These are phyloP conservation scores for Aeoliscus strigatus DNA, from an alignment of 2,797 vertebrate genomes.

Conservation along the genomic window DNA sequence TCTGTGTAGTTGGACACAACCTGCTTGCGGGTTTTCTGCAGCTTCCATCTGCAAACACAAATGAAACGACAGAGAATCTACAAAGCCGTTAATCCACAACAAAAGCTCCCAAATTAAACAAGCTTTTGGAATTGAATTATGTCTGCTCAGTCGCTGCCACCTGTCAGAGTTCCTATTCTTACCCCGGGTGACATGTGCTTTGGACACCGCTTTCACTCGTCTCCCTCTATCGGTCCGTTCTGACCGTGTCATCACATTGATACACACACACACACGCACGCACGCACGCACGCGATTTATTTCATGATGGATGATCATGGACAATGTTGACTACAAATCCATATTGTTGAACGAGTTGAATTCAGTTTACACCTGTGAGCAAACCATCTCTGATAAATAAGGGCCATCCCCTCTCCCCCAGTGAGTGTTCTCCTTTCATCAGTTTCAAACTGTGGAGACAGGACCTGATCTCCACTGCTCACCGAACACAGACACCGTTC, in stretches of 20 bases:
- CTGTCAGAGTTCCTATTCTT: slow-evolving; percentile 51
- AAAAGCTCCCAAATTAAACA: slow-evolving; percentile 34
- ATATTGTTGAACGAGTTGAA: no score
- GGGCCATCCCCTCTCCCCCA: slow-evolving; percentile 11
- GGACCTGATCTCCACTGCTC: slow-evolving; percentile 26
- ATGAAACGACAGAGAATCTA: slow-evolving; percentile 22
- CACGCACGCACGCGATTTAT: no score
- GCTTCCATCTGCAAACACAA: slow-evolving; percentile 41
- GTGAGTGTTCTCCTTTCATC: slow-evolving; percentile 9
- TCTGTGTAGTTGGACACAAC: slow-evolving; percentile 36
- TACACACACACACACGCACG: neutral
- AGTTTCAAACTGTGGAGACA: slow-evolving; percentile 14
- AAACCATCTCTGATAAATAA: slow-evolving; percentile 1
- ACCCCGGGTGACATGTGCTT: slow-evolving; percentile 2
- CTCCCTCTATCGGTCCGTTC: no score
- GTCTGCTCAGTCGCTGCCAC: slow-evolving; percentile 38
- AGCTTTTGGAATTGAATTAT: slow-evolving; percentile 37
- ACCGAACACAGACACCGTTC: slow-evolving; percentile 19
- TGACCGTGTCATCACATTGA: no score
- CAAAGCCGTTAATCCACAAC: slow-evolving; percentile 33
- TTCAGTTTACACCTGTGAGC: neutral
- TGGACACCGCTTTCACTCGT: neutral
- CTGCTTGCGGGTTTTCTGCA: slow-evolving; percentile 23
- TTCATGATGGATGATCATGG: no score
- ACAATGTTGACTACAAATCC: no score